Evolutionary conservation across 2,888 invertebrate species (phyloP).

Genomic region (Hyalella azteca): DNA sequence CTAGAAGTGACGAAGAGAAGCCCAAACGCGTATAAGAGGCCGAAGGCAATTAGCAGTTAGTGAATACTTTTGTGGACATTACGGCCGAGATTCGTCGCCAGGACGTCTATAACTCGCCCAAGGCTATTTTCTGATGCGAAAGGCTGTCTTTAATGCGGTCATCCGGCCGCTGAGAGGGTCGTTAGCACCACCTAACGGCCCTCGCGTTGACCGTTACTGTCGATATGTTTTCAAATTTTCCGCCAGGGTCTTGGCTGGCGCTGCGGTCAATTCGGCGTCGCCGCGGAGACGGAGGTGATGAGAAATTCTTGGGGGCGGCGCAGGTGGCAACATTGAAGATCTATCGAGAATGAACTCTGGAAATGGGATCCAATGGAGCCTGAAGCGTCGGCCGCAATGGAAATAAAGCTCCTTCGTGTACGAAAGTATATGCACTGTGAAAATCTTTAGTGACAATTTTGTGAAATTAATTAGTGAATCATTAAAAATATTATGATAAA

Average conservation of each 20-base stretch:
- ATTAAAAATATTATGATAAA: no score
- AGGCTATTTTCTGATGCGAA: constrained; percentile 1
- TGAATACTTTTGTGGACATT: constrained; percentile 19
- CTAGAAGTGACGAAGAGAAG: no score
- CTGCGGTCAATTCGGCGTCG: constrained; percentile 16
- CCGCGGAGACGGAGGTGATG: constrained; percentile 29
- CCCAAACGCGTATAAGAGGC: not conserved
- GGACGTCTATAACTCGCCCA: constrained; percentile 11
- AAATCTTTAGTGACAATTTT: no score
- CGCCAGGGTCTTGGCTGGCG: not conserved
- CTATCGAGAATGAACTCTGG: constrained; percentile 7
- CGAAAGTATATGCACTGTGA: no score
- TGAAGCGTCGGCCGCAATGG: no score
- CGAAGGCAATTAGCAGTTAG: constrained; percentile 27
- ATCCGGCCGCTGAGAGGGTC: constrained; percentile 21
- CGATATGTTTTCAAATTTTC: constrained; percentile 37
- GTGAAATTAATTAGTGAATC: no score
- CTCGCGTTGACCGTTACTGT: constrained; percentile 34
- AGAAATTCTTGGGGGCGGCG: constrained; percentile 16
- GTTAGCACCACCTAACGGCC: constrained; percentile 29
- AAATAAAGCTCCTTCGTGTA: no score
- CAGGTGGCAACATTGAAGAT: not conserved
- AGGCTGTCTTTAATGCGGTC: constrained; percentile 31
- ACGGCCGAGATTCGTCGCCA: not conserved
- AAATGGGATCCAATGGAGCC: not conserved